These are phyloP conservation scores for Trilocha varians DNA, from an alignment of 2,888 invertebrate genomes.

Conservation along the genomic window DNA sequence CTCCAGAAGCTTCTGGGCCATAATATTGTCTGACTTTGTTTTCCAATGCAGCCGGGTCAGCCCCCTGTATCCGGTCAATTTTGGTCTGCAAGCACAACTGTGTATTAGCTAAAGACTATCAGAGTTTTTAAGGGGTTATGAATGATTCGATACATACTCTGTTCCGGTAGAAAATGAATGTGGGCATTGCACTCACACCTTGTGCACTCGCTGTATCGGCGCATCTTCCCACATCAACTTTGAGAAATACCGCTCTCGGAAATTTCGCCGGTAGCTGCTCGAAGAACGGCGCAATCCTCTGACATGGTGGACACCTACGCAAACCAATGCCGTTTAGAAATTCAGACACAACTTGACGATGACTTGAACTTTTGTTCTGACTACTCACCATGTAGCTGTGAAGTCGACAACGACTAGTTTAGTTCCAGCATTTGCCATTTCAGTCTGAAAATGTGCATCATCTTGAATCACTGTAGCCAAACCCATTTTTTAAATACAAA, in stretches of 20 bases:
- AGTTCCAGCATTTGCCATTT: constrained; percentile 87
- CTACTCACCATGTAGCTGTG: constrained; percentile 89
- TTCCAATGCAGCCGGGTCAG: constrained; percentile 86
- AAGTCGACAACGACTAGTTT: constrained; percentile 96
- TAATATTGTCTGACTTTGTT: constrained; percentile 91
- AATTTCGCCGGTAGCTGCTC: constrained; percentile 91
- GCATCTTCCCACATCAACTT: constrained; percentile 96
- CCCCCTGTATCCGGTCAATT: constrained; percentile 90
- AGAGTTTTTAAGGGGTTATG: no score
- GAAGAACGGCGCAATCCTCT: constrained; percentile 93
- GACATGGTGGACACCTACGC: constrained; percentile 96
- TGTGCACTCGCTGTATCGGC: constrained; percentile 90
- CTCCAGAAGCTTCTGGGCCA: constrained; percentile 76
- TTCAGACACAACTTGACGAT: constrained; percentile 26
- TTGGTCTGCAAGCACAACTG: constrained; percentile 73
- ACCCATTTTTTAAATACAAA: constrained; percentile 54
- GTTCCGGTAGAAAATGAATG: constrained; percentile 95
- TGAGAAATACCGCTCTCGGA: constrained; percentile 90
- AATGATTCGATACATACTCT: constrained; percentile 75
- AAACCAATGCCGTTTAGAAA: constrained; percentile 13
- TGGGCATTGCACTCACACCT: constrained; percentile 97
- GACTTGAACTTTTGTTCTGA: constrained; percentile 46
- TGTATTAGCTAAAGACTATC: no score
- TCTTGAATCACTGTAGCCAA: constrained; percentile 78
- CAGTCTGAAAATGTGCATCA: constrained; percentile 87